Evolutionary conservation across 2,797 vertebrate species (phyloP).

Genomic region (Phyllotis vaccarum): DNA sequence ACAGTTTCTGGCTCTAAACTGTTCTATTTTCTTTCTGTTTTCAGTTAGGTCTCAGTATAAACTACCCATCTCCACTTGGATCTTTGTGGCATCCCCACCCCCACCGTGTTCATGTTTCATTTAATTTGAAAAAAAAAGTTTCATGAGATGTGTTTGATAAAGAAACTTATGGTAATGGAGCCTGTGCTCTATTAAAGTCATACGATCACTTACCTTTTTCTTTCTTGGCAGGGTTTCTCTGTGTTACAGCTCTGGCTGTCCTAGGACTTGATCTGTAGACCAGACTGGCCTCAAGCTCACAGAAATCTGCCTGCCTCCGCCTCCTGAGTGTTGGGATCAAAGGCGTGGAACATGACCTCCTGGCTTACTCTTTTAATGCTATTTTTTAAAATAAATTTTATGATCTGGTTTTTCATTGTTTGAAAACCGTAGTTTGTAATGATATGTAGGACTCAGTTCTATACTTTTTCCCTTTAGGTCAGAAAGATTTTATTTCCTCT

Average conservation of each 20-base stretch:
- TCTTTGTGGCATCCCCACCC: neutral
- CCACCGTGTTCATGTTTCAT: constrained; percentile 23
- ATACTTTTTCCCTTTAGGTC: neutral
- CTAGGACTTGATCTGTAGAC: neutral
- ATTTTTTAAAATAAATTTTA: constrained; percentile 8
- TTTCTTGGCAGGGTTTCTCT: neutral
- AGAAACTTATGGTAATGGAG: neutral
- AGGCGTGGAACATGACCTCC: neutral
- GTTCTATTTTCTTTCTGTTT: neutral
- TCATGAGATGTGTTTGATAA: neutral
- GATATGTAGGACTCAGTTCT: neutral
- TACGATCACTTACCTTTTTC: neutral
- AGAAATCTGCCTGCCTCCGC: neutral
- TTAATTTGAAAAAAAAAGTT: constrained; percentile 34
- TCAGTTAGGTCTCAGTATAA: neutral
- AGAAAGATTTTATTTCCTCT: neutral
- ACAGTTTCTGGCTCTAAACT: neutral
- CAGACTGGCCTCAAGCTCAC: neutral
- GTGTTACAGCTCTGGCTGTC: neutral
- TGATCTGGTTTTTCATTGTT: neutral
- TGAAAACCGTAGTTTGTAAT: neutral
- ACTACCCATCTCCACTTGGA: neutral
- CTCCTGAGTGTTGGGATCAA: neutral
- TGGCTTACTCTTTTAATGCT: neutral
- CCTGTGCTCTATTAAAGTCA: neutral